Base-by-base conservation (phyloP, 2,797 vertebrate species). In the Onychomys torridus region DNA sequence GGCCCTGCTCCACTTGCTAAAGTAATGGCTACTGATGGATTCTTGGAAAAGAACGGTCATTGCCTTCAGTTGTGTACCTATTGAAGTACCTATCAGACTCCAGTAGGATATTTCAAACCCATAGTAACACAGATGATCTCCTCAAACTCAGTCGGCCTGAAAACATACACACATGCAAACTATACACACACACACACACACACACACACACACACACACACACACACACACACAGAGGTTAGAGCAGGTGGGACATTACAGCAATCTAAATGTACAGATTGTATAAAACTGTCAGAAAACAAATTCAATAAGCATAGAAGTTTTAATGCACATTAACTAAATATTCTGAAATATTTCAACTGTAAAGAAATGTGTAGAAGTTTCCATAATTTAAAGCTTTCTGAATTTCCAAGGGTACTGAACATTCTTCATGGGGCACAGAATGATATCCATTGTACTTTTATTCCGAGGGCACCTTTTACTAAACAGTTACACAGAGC, bases 301-400 rank as follows among this genome's bases (percentile, higher is more conserved):
- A 71, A 71, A 69, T 69, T 69, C 67, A 69, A 71, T 71, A 59
- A 81, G 78, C 78, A 81, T 81, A 27, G 40, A 71, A 16, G 5
- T 75, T 89, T 63, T 84, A 91, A 83, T 29, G 10, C 5, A 67
- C 14, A 88, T 43, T 84, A 57, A 27, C 59, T 93, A 81, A 88
- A 79, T 94, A 90, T n/a, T 82, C n/a, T 37, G 93, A 71, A 52
- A 81, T 32, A 79, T 71, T n/a, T 79, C 21, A 90, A 85, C 76
- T 46, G 25, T 49, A 89, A 95, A 79, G 16, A 87, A 88, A 75
- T 16, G 23, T 73, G 52, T n/a, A 79, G 19, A 90, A 88, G 12
- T 46, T 40, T 67, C 84, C 37, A 93, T 84, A 81, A 95, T 86
- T 91, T 10, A 12, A 17, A 27, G 46, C 61, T 93, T 82, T 75